Evolutionary conservation across 2,888 invertebrate genomes (phyloP).

Genomic region (Gandaritis pyraliata): DNA sequence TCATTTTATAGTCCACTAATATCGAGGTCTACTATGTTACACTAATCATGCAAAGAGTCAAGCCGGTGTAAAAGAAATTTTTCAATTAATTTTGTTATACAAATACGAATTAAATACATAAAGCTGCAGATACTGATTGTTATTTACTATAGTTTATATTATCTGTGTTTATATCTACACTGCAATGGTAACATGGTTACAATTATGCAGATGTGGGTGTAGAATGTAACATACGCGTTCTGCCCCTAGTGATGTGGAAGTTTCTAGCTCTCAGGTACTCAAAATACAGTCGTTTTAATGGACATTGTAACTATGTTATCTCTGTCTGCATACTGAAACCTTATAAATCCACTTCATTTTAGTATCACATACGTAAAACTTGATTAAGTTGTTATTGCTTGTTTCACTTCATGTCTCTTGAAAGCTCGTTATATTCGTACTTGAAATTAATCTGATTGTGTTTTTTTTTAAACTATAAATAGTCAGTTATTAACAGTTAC

Average conservation of each 20-base stretch:
- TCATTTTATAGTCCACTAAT: background rate
- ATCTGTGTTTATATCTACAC: too few species aligned
- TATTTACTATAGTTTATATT: too few species aligned
- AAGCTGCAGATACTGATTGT: too few species aligned
- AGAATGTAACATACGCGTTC: too few species aligned
- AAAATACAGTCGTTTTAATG: slow-evolving; percentile 6
- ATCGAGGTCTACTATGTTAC: too few species aligned
- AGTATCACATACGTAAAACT: slow-evolving; percentile 36
- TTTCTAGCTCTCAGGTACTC: background rate
- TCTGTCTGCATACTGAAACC: slow-evolving; percentile 10
- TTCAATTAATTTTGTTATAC: too few species aligned
- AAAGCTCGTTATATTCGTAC: background rate
- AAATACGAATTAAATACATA: too few species aligned
- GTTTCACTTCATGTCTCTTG: slow-evolving; percentile 43
- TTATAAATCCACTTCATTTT: slow-evolving; percentile 6
- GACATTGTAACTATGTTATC: slow-evolving; percentile 13
- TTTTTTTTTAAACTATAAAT: slow-evolving; percentile 11
- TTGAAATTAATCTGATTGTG: background rate
- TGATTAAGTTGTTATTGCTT: slow-evolving; percentile 51
- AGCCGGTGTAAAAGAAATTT: too few species aligned
- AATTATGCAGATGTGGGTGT: too few species aligned
- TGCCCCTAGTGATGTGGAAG: background rate
- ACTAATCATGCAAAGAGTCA: too few species aligned
- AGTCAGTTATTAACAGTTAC: too few species aligned
- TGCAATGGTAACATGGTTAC: too few species aligned